A percentile compares a stretch with the other conserved stretches of the same genome.
These are phyloP conservation scores for Brachionus angularis DNA, from an alignment of 1,140 invertebrate species.

Conservation along the genomic window DNA sequence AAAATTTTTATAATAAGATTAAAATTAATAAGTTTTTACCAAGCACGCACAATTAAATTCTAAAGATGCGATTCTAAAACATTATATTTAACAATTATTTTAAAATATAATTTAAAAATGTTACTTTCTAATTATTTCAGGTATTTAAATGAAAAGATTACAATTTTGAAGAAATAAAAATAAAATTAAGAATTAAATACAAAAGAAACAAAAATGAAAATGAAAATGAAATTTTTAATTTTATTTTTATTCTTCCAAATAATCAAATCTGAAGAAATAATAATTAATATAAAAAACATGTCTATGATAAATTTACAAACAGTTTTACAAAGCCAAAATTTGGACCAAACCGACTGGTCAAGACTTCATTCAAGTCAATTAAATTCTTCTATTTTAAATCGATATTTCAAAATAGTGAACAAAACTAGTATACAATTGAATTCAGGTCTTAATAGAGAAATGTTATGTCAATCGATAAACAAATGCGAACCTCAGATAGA, in stretches of 20 bases:
- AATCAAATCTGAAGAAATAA: too few relatives aligned
- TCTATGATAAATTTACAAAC: too few relatives aligned
- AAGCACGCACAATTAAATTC: slow-evolving; percentile 40
- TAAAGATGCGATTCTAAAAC: too few relatives aligned
- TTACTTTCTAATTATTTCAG: too few relatives aligned
- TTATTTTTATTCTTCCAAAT: background rate
- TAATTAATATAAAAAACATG: too few relatives aligned
- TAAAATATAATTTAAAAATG: too few relatives aligned
- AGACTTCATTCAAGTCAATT: background rate
- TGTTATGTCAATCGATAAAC: background rate
- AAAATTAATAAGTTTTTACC: slow-evolving; percentile 39
- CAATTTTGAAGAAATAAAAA: too few relatives aligned
- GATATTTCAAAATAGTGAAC: slow-evolving; percentile 5
- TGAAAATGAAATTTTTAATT: slow-evolving; percentile 14
- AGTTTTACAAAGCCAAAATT: too few relatives aligned
- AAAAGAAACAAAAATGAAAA: background rate
- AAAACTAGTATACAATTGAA: background rate
- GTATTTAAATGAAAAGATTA: too few relatives aligned
- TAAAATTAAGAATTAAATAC: too few relatives aligned
- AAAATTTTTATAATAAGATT: slow-evolving; percentile 39
- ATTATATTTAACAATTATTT: too few relatives aligned
- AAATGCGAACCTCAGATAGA: background rate
- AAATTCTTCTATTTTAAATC: background rate
- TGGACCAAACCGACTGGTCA: background rate
- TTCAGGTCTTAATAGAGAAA: background rate